phyloP scores from a whole-genome alignment of 1,140 invertebrate genomes.

The Stenopsyche tienmushanensis region DNA sequence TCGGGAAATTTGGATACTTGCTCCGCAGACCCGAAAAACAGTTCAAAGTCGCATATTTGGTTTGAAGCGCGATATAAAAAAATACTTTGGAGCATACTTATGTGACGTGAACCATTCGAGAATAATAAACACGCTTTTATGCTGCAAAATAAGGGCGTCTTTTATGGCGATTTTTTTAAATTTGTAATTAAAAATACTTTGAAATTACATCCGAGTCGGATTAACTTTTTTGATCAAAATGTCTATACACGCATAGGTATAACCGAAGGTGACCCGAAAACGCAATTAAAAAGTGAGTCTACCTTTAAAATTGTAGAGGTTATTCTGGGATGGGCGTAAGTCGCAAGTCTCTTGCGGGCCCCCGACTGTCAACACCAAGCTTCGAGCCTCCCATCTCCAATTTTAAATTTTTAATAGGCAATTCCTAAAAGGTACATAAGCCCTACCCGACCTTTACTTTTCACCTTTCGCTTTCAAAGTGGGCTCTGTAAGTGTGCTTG shows the following conservation, averaged over 20 bases:
- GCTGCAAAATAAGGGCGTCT: too few relatives aligned
- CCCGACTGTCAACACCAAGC: constrained; percentile 37
- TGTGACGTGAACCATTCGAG: too few relatives aligned
- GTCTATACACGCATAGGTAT: neutral
- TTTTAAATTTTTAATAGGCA: constrained; percentile 42
- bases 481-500: constrained; percentile 17
- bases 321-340: constrained; percentile 11
- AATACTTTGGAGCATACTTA: too few relatives aligned
- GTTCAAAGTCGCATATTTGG: neutral
- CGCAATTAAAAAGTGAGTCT: constrained; percentile 41
- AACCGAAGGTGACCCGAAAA: constrained; percentile 38
- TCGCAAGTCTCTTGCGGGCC: constrained; percentile 26
- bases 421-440: constrained; percentile 38
- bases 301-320: constrained; percentile 34
- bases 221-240: constrained; percentile 11
- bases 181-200: too few relatives aligned
- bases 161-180: too few relatives aligned
- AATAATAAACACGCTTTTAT: too few relatives aligned
- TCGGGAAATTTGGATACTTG: neutral
- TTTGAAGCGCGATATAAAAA: too few relatives aligned
- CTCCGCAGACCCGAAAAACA: too few relatives aligned
- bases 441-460: constrained; percentile 19
- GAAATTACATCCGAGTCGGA: too few relatives aligned
- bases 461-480: constrained; percentile 35
- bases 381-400: constrained; percentile 31